phyloP scores from a whole-genome alignment of 2,888 invertebrate species.

The Nebria brevicollis region DNA sequence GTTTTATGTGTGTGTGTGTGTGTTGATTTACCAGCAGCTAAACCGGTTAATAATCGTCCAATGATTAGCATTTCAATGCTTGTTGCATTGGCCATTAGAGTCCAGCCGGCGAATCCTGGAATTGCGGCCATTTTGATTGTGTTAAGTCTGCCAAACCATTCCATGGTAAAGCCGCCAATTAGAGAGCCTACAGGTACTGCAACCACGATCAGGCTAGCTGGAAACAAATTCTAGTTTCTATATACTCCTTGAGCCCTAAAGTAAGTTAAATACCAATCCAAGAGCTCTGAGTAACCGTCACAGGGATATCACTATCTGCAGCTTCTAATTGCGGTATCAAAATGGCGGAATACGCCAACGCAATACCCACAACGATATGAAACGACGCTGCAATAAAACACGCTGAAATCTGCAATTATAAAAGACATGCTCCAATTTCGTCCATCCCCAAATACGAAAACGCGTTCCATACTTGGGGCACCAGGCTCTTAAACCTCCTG shows the following conservation, averaged over 20 bases:
- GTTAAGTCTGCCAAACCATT: constrained; percentile 66
- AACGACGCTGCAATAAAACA: constrained; percentile 67
- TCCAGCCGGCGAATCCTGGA: constrained; percentile 68
- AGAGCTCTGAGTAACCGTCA: constrained; percentile 62
- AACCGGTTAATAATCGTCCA: constrained; percentile 67
- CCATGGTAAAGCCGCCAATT: constrained; percentile 68
- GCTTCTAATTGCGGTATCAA: constrained; percentile 65
- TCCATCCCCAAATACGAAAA: too few relatives aligned
- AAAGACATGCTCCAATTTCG: constrained; percentile 28
- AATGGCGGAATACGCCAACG: constrained; percentile 69
- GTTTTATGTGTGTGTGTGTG: not conserved
- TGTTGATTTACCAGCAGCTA: constrained; percentile 63
- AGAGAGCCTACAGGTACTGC: constrained; percentile 68
- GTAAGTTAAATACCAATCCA: constrained; percentile 64
- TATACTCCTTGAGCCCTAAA: not conserved
- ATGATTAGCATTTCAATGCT: constrained; percentile 65
- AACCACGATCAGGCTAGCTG: constrained; percentile 69
- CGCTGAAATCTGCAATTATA: constrained; percentile 63
- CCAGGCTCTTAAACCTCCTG: constrained; percentile 59
- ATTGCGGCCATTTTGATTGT: constrained; percentile 67
- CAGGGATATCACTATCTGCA: constrained; percentile 57
- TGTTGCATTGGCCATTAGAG: constrained; percentile 65
- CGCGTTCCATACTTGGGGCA: constrained; percentile 61
- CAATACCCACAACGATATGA: constrained; percentile 70
- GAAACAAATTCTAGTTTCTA: constrained; percentile 49